Evolutionary conservation across 2,113 vertebrate genomes (phyloP), one percentile per base, ranked within the genome.

Genomic region (Tychaedon coryphoeus): DNA sequence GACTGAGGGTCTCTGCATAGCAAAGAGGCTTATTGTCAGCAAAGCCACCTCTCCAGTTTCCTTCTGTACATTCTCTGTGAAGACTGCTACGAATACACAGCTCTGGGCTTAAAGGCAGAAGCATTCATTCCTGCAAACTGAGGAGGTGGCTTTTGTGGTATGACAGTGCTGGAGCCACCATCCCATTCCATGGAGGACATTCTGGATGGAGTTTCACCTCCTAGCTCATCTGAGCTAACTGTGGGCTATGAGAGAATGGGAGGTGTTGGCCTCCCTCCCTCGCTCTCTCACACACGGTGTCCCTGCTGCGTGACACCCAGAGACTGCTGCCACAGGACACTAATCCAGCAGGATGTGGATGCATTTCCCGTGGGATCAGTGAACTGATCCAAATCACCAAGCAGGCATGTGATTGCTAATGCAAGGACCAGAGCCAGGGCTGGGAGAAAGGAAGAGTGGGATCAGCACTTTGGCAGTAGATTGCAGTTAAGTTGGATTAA

Each of bases 371-470:
- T 61, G 92, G 82, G 82, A 95, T 93, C 85, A 51, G 62, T 53
- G 74, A 88, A 86, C 86, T n/a, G 67, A 76, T 83, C 34, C 82
- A 61, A 82, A 86, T 62, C 60, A 66, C 72, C 69, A 66, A 7
- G 24, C 0, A 0, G 62, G 60, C 75, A 79, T 72, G 72, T 73
- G 92, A 92, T 56, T 58, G 38, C 50, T 88, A 92, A 92, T 34
- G 86, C 75, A 86, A 86, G 51, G 54, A 66, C 6, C 0, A 2
- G 71, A 92, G 82, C 78, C 79, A 65, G 71, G 24, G 58, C 57
- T 66, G 50, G n/a, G 71, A 84, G 83, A 93, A 94, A 77, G 78
- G 86, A 90, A 92, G 79, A 88, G 88, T 67, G 54, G 78, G 62
- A 83, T 92, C 88, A 90, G 90, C 75, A 73, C 22, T 88, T 90